Evolutionary conservation across 2,113 vertebrate species (phyloP).

Genomic region (Rhea pennata): DNA sequence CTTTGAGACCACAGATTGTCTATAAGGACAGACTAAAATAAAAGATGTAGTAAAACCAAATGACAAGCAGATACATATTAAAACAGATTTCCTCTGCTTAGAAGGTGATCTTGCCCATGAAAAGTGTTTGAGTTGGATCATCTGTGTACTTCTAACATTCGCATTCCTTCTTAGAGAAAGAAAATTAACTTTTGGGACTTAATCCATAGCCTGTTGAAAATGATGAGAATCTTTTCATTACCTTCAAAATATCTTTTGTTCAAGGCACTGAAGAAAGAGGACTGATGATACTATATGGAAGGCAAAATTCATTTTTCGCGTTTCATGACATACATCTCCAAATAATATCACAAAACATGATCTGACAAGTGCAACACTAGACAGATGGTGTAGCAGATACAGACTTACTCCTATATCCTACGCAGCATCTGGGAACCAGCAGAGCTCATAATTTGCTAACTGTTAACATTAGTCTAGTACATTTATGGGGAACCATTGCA

Average conservation of each 20-base stretch:
- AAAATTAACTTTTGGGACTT: constrained; percentile 19
- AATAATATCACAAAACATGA: constrained; percentile 47
- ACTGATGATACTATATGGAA: neutral
- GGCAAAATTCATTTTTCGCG: neutral
- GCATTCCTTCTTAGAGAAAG: neutral
- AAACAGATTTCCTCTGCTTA: neutral
- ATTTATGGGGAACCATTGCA: constrained; percentile 17
- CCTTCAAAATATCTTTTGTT: constrained; percentile 13
- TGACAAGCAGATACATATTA: constrained; percentile 22
- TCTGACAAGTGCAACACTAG: constrained; percentile 49
- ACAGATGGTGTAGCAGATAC: constrained; percentile 58
- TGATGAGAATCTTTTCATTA: neutral
- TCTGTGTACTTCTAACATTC: neutral
- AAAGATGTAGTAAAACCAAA: neutral
- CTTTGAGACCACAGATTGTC: neutral
- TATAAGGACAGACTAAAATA: neutral
- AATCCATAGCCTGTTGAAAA: neutral
- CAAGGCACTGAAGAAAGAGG: neutral
- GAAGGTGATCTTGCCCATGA: neutral
- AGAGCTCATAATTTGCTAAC: constrained; percentile 30
- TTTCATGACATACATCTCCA: constrained; percentile 5
- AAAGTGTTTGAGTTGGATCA: constrained; percentile 14
- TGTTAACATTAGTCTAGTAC: constrained; percentile 21
- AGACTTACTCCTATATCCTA: constrained; percentile 10
- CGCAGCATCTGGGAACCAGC: constrained; percentile 52